Percentiles rank a stretch among this genome's conserved stretches.
These are phyloP conservation scores for Anoplolepis gracilipes DNA, from an alignment of 1,140 invertebrate genomes.

Conservation along the genomic window DNA sequence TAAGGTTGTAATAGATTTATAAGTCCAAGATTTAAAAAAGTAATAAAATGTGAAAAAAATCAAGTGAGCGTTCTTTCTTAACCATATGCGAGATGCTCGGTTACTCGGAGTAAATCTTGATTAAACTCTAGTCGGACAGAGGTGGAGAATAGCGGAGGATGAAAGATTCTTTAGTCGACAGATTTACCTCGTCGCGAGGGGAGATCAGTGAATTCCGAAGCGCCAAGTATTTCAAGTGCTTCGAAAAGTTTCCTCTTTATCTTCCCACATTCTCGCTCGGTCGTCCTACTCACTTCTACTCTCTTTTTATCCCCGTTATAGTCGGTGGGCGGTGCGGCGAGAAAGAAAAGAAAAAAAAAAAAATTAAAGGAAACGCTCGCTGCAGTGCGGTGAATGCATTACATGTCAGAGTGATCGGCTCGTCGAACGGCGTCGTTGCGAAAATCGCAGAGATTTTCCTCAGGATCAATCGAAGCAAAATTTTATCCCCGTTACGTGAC, in stretches of 20 bases:
- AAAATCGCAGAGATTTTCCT: constrained; percentile 24
- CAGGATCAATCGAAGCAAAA: constrained; percentile 19
- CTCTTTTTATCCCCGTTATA: constrained; percentile 37
- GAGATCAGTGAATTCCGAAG: constrained; percentile 69
- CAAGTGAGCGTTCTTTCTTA: neutral
- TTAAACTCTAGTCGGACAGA: constrained; percentile 57
- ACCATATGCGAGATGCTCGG: neutral
- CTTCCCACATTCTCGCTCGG: constrained; percentile 38
- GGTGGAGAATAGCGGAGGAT: constrained; percentile 31
- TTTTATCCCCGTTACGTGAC: constrained; percentile 40
- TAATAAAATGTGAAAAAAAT: constrained; percentile 7
- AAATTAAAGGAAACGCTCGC: constrained; percentile 71
- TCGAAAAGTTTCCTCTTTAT: constrained; percentile 70
- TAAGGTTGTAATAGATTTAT: neutral
- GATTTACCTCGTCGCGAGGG: constrained; percentile 65
- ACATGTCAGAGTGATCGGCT: constrained; percentile 56
- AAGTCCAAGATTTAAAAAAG: neutral
- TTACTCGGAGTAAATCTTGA: constrained; percentile 66
- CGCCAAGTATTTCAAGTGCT: constrained; percentile 68
- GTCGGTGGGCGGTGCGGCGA: neutral
- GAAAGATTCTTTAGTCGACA: constrained; percentile 65
- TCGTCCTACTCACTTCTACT: neutral
- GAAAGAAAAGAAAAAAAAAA: constrained; percentile 32
- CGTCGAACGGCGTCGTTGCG: constrained; percentile 14
- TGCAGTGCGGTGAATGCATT: constrained; percentile 53